A percentile compares a stretch with the other conserved stretches of the same genome.
These are phyloP conservation scores for Phrynocephalus guinanensis DNA, from an alignment of 2,797 vertebrate genomes.

Conservation along the genomic window DNA sequence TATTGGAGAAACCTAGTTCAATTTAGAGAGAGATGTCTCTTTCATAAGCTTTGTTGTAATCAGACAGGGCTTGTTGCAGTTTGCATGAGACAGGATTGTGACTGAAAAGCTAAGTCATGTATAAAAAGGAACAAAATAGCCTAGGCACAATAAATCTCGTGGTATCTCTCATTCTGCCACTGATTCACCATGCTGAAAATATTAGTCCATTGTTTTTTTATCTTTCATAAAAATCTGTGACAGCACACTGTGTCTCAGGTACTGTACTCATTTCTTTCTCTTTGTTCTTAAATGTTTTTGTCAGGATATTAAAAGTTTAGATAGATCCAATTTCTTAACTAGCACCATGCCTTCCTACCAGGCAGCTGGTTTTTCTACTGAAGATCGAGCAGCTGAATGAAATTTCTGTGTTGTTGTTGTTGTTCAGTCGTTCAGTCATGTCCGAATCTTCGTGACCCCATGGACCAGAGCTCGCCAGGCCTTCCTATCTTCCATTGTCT, in stretches of 20 bases:
- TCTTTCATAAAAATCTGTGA: constrained; percentile 8
- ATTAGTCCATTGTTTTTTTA: constrained; percentile 19
- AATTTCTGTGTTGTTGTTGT: neutral
- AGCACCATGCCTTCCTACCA: no score
- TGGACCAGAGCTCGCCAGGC: no score
- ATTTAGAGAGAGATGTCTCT: neutral
- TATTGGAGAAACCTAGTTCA: neutral
- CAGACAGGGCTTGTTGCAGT: neutral
- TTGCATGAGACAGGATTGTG: neutral
- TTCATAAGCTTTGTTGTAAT: neutral
- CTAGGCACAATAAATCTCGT: neutral
- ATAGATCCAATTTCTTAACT: neutral
- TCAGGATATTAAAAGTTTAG: neutral
- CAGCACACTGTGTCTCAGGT: neutral
- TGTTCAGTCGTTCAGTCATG: no score
- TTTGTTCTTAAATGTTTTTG: constrained; percentile 8
- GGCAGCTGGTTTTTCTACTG: neutral
- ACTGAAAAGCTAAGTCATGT: neutral
- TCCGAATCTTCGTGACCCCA: no score
- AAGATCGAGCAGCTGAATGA: neutral
- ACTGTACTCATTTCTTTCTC: no score
- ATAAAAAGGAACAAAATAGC: neutral
- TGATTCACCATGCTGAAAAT: constrained; percentile 15
- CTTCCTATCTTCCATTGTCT: no score
- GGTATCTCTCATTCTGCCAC: constrained; percentile 11